phyloP scores from a whole-genome alignment of 2,888 invertebrate species.

The Aproaerema taeniolella region DNA sequence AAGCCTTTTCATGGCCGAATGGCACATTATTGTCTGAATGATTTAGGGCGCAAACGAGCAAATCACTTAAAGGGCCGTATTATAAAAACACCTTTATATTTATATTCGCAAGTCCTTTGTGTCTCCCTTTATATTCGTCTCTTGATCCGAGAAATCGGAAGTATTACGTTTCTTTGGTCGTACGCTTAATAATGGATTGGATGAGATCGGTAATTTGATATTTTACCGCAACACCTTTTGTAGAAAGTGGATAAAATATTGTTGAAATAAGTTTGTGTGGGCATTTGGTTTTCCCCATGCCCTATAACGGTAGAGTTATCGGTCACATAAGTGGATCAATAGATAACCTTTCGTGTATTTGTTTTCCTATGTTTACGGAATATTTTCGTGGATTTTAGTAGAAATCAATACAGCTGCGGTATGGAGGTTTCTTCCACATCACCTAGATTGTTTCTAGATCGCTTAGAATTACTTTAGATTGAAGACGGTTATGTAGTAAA shows the following conservation, averaged over 20 bases:
- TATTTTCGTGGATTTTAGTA: not conserved
- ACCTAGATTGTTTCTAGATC: no score
- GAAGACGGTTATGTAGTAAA: no score
- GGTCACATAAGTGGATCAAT: slow-evolving; percentile 35
- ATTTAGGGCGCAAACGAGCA: slow-evolving; percentile 31
- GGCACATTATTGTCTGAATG: slow-evolving; percentile 22
- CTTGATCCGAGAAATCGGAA: slow-evolving; percentile 26
- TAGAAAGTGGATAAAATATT: slow-evolving; percentile 7
- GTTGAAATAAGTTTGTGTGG: not conserved
- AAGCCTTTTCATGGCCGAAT: slow-evolving; percentile 33
- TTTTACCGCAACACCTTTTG: slow-evolving; percentile 12
- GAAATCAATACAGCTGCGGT: no score
- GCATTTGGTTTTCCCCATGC: not conserved
- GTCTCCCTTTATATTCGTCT: slow-evolving; percentile 23
- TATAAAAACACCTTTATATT: slow-evolving; percentile 35
- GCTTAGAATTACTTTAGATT: no score
- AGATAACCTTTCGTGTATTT: slow-evolving; percentile 26
- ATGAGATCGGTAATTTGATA: slow-evolving; percentile 17
- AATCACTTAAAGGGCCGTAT: slow-evolving; percentile 40
- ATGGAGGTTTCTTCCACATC: no score
- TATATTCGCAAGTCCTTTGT: slow-evolving; percentile 39
- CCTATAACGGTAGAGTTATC: slow-evolving; percentile 26
- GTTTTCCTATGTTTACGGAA: not conserved
- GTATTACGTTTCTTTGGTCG: slow-evolving; percentile 19
- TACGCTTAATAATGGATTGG: slow-evolving; percentile 11